Base-by-base conservation (phyloP, 1,140 invertebrate species). In the Drosophila kanapiae region DNA sequence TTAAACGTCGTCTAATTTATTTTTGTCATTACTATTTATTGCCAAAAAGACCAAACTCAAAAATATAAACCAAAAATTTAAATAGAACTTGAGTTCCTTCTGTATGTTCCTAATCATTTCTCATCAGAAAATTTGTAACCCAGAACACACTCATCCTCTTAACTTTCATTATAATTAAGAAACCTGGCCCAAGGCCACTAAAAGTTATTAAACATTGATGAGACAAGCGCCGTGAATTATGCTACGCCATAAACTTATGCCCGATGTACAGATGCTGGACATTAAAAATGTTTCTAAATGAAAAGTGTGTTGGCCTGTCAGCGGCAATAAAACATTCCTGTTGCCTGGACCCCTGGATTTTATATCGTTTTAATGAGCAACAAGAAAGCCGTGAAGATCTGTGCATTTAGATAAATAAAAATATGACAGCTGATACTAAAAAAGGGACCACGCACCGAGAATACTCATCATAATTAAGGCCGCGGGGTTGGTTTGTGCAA, bases 381-480 rank as follows among this genome's bases (percentile, higher is more conserved):
- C 40, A 43, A 63, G 31, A 33, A 54, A 16, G 37, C 33, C 83
- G 72, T 87, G 83, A 87, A 87, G 84, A 87, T 87, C 80, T 88
- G 47, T 27, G 48, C 68, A 67, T 75, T 84, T 49, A 88, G 84
- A 87, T 87, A 87, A 74, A 83, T 80, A 88, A 75, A 87, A 87
- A 87, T 87, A 88, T 87, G 84, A 84, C 84, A 87, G 77, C 85
- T 87, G 84, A 59, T 57, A 49, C 63, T 56, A 61, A 74, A 70
- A 78, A 38, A 2, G 13, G 33, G 40, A 54, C 37, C 49, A 40
- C 58, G 45, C 43, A 29, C 48, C 57, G 18, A 79, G 65, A 14
- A 54, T 83, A 87, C 80, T 87, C 77, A 88, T 87, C 84, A 81
- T 87, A 87, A 87, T 87, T 87, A 87, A 88, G 31, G 54, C 56